Base-by-base conservation (phyloP, 1,140 invertebrate genomes). In the Tetraneura akinire region DNA sequence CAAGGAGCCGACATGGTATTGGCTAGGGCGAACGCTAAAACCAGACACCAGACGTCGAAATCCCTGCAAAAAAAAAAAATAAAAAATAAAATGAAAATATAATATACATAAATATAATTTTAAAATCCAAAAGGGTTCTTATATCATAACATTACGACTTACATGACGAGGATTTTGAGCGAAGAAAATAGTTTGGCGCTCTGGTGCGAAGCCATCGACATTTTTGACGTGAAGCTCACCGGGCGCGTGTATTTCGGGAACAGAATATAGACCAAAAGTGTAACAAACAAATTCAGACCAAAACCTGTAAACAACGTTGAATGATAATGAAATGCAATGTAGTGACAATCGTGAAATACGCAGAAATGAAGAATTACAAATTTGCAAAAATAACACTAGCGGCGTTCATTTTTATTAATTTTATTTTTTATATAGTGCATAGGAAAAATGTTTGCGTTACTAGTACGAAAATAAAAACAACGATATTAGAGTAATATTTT, bases 131-230 rank as follows among this genome's bases (percentile, higher is more conserved):
- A n/a, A n/a, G n/a, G n/a, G n/a, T 37, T 37, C 3, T 37, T 4
- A 37, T 37, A 37, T 37, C 3, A 37, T 37, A 37, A 4, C 32
- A 37, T 37, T 37, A 37, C 8, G 0, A 23, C 71, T 29, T 11
- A 74, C 71, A 10, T 47, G 29, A 26, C 21, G n/a, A 76, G 73
- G 0, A 23, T 26, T 23, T 45, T 60, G 0, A 76, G 32, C 8
- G 73, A 60, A 4, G 3, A 3, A 5, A 57, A 10, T 37, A 76
- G 21, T 42, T 76, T 57, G 32, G 29, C 53, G 11, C 16, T 42
- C 0, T 26, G 29, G 26, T 76, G n/a, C 21, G 73, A 76, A 2
- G 37, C 32, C 55, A 60, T 76, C n/a, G 73, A 57, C 29, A 60
- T 2, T 26, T 60, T 76, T 0, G 53, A 76, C 10, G 13, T 45